These are phyloP conservation scores for Schizaphis graminum DNA, from an alignment of 2,888 invertebrate species.

Conservation along the genomic window DNA sequence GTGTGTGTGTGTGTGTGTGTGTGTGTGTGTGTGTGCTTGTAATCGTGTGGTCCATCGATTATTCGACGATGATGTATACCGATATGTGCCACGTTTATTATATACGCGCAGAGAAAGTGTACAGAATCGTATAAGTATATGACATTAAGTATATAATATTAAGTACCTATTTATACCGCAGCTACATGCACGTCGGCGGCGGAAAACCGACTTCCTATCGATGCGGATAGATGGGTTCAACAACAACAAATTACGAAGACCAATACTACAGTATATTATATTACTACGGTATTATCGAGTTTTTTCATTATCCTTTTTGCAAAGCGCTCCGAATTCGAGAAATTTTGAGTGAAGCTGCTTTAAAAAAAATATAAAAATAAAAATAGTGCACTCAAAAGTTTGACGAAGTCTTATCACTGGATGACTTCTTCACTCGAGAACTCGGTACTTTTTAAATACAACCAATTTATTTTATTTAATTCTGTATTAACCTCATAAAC, in stretches of 20 bases:
- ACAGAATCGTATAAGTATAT: background rate
- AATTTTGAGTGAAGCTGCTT: background rate
- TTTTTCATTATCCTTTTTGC: background rate
- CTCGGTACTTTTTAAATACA: too few relatives aligned
- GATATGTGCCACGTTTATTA: background rate
- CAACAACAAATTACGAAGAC: background rate
- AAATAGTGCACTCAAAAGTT: too few relatives aligned
- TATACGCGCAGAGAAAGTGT: background rate
- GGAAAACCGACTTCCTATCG: background rate
- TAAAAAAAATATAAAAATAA: background rate
- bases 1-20: background rate
- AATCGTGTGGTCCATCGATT: background rate
- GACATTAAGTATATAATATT: background rate
- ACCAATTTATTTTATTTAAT: too few relatives aligned
- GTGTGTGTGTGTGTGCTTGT: background rate
- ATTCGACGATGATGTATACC: background rate
- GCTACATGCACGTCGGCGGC: background rate
- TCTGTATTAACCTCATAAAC: too few relatives aligned
- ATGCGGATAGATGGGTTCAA: background rate
- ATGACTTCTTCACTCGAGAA: too few relatives aligned
- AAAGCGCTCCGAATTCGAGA: background rate
- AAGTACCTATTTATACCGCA: background rate
- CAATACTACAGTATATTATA: too few relatives aligned
- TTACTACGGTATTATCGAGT: background rate
- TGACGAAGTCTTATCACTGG: too few relatives aligned